Evolutionary conservation across 2,113 vertebrate genomes (phyloP), one percentile per base, ranked within the genome.

Genomic region (Tichodroma muraria): DNA sequence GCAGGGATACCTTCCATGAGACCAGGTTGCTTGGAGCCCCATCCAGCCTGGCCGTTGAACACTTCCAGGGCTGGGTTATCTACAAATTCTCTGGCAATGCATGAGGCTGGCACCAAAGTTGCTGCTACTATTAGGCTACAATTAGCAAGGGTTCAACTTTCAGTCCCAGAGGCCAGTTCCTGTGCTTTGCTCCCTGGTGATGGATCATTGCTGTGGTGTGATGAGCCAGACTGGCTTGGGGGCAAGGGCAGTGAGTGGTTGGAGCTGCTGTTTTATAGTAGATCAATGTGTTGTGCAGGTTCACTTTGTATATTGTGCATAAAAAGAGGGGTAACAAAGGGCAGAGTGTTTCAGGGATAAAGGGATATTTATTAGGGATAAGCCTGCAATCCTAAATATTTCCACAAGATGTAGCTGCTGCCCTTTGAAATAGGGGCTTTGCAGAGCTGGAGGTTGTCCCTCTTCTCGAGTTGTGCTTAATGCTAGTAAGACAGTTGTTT

Each of bases 341-440:
- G 22, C 20, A 38, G 61, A n/a, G 7, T 0, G 0, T 28, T 38
- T 18, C 18, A 4, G 33, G 38, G 5, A 4, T 40, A 38, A 69
- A 31, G 13, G 13, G 7, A 4, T 37, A 8, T 61, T 76, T 20
- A 4, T 30, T 33, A 3, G 21, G 33, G 13, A 13, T 25, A 49
- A 70, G 2, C 37, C 44, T 84, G 94, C 49, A 71, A 18, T 84
- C 33, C 40, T 38, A 10, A 31, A 31, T 19, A 13, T 53, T 64
- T n/a, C 95, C 96, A 93, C 86, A 22, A 90, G 95, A 31, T 92
- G 95, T 63, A 53, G 95, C 90, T 96, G 80, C 88, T 93, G 73
- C 61, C 38, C 72, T 92, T 86, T 40, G 27, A 40, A 54, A 80
- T 22, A 7, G 0, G 8, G 7, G 9, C 20, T 57, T 37, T 4